Percentiles rank a stretch among this genome's conserved stretches.
These are phyloP conservation scores for Lethenteron camtschaticum DNA, from an alignment of 2,113 vertebrate species.

Conservation along the genomic window DNA sequence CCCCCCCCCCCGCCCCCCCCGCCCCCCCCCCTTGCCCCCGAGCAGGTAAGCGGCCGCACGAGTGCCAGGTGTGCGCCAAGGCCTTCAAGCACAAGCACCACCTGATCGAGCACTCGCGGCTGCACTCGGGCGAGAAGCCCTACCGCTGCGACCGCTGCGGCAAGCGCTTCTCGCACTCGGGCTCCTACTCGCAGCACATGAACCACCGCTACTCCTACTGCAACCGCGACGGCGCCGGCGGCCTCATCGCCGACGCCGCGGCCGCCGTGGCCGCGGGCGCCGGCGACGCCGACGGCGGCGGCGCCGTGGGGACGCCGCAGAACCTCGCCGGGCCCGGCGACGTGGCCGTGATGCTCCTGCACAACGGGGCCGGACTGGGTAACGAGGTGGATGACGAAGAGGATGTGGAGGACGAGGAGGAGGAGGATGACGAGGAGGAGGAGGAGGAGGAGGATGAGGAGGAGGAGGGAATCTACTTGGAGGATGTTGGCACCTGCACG, in stretches of 20 bases:
- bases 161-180: conserved; percentile 47
- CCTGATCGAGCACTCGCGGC: conserved; percentile 38
- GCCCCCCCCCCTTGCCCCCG: not conserved
- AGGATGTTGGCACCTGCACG: conserved; percentile 12
- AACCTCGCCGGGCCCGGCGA: not conserved
- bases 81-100: conserved; percentile 55
- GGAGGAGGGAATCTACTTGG: conserved; percentile 15
- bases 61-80: conserved; percentile 40
- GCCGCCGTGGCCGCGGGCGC: conserved; percentile 14
- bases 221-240: conserved; percentile 20
- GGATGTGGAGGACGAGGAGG: conserved; percentile 11
- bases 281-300: conserved; percentile 7
- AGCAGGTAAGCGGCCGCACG: conserved; percentile 38
- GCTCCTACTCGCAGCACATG: conserved; percentile 53
- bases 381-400: not conserved
- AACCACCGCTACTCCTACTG: conserved; percentile 52
- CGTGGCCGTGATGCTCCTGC: too few relatives aligned
- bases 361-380: not conserved
- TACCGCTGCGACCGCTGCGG: conserved; percentile 47
- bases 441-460: conserved; percentile 25
- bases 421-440: conserved; percentile 14
- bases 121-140: conserved; percentile 49
- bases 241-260: conserved; percentile 20
- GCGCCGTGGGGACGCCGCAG: not conserved
- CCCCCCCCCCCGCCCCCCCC: too few relatives aligned